Conservation (phyloP, 2,888 invertebrate species). For the Coelogynopora nodosa region DNA sequence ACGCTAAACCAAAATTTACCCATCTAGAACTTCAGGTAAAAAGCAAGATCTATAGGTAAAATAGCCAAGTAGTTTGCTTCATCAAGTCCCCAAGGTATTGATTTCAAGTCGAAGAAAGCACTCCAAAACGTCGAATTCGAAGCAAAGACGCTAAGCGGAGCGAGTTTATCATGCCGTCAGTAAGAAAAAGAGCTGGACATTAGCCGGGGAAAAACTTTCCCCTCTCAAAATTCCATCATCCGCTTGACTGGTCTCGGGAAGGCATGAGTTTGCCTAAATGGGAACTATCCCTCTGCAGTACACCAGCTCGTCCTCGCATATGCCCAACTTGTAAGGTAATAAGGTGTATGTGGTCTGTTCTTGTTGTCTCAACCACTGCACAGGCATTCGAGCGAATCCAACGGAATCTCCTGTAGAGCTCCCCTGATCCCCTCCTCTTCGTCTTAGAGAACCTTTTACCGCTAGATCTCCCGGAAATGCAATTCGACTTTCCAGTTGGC, state of each 20-base stretch:
- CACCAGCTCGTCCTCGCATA: not conserved
- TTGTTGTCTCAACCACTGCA: not conserved
- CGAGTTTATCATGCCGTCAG: not conserved
- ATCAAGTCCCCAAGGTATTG: conserved; percentile 4
- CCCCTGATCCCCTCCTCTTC: not conserved
- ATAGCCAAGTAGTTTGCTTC: not conserved
- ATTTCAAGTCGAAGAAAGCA: conserved; percentile 17
- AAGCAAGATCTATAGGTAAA: not conserved
- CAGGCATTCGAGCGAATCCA: not conserved
- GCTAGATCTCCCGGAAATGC: not conserved
- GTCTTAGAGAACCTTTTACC: not conserved
- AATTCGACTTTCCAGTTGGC: not conserved
- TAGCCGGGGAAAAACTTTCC: not conserved
- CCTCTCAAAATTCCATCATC: not conserved
- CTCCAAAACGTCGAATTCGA: conserved; percentile 18
- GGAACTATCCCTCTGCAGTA: not conserved
- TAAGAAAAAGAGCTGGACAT: not conserved
- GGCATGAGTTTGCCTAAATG: not conserved
- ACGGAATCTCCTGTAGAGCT: not conserved
- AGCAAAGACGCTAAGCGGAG: not conserved
- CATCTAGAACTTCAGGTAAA: too few relatives aligned
- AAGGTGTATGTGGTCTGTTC: not conserved
- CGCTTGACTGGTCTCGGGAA: not conserved
- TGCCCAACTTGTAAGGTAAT: not conserved
- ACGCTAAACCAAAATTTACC: too few relatives aligned